Percentiles rank a stretch among this genome's conserved stretches.
These are phyloP conservation scores for Globia sparganii DNA, from an alignment of 2,888 invertebrate genomes.

Conservation along the genomic window DNA sequence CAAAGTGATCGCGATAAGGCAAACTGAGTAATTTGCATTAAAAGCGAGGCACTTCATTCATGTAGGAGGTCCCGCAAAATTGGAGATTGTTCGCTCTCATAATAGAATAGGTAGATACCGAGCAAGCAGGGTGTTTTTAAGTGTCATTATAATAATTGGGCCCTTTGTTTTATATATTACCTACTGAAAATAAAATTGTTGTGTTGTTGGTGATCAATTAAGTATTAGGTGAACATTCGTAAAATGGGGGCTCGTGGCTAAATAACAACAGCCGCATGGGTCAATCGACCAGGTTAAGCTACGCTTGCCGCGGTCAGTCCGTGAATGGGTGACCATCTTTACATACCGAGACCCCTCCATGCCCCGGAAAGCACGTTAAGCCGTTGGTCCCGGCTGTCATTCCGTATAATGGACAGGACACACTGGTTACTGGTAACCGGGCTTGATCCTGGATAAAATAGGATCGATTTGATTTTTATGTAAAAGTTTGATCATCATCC, in stretches of 20 bases:
- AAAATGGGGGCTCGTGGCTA: not conserved
- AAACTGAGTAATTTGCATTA: conserved; percentile 59
- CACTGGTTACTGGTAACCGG: too few species aligned
- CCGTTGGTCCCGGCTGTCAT: too few species aligned
- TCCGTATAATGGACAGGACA: too few species aligned
- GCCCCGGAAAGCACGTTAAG: too few species aligned
- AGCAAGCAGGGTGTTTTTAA: conserved; percentile 35
- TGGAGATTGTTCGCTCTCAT: conserved; percentile 39
- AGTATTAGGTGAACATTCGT: not conserved
- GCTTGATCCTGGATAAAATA: not conserved
- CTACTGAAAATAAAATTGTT: not conserved
- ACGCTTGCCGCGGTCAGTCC: too few species aligned
- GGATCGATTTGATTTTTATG: not conserved
- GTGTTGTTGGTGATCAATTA: not conserved
- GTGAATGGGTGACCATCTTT: too few species aligned
- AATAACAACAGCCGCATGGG: too few species aligned
- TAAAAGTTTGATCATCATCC: too few species aligned
- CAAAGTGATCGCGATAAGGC: conserved; percentile 55
- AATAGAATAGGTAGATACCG: conserved; percentile 26
- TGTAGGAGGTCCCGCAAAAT: conserved; percentile 29
- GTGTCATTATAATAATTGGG: conserved; percentile 15
- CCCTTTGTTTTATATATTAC: not conserved
- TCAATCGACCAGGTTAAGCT: too few species aligned
- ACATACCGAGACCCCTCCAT: too few species aligned
- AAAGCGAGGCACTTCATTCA: conserved; percentile 44